phyloP scores from a whole-genome alignment of 1,140 invertebrate genomes.

The Lepeophtheirus salmonis region DNA sequence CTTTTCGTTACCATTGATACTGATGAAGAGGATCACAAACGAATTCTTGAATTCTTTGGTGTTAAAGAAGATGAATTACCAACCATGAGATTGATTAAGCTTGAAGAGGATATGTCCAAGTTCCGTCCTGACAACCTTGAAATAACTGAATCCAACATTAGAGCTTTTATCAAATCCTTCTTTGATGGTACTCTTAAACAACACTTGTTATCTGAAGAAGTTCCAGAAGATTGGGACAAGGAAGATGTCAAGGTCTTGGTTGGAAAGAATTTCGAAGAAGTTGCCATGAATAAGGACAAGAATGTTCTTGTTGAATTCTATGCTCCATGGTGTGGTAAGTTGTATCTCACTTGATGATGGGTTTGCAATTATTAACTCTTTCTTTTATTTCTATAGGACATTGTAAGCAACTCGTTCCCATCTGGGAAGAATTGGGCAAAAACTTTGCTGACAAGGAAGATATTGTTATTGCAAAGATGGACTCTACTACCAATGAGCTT shows the following conservation, averaged over 20 bases:
- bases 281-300: constrained; percentile 70
- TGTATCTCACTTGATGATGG: background rate
- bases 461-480: constrained; percentile 93
- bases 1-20: constrained; percentile 89
- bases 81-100: constrained; percentile 70
- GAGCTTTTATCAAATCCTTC: constrained; percentile 66
- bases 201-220: constrained; percentile 76
- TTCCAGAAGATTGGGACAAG: constrained; percentile 94
- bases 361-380: background rate
- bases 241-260: constrained; percentile 84
- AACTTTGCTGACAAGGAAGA: constrained; percentile 41
- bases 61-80: constrained; percentile 55
- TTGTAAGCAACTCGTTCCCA: constrained; percentile 87
- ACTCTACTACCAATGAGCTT: constrained; percentile 89
- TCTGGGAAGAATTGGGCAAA: constrained; percentile 51
- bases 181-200: constrained; percentile 79
- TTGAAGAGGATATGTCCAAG: constrained; percentile 96
- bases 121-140: constrained; percentile 74
- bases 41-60: constrained; percentile 98
- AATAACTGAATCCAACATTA: constrained; percentile 51
- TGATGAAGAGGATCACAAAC: constrained; percentile 82
- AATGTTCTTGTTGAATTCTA: constrained; percentile 97
- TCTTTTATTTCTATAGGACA: constrained; percentile 38
- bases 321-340: constrained; percentile 61
- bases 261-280: constrained; percentile 84